Evolutionary conservation across 1,140 invertebrate species (phyloP), one percentile per base, ranked within the genome.

Genomic region (Araneus ventricosus): DNA sequence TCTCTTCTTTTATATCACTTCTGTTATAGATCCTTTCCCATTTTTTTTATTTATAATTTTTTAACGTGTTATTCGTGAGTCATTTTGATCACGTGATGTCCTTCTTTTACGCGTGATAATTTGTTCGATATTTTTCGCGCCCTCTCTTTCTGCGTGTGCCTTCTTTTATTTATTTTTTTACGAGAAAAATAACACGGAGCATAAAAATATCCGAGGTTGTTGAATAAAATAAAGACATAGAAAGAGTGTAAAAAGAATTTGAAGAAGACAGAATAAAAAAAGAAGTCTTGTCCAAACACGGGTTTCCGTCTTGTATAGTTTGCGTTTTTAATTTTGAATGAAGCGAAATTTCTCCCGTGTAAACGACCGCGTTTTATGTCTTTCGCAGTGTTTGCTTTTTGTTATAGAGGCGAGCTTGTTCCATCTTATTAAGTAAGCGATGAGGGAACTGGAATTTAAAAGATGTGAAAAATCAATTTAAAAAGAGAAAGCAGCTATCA

Each of bases 281-380:
- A 61, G 27, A 7, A 61, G 20, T 5, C 52, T 59, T 90, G 79
- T 82, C 52, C 57, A 90, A 90, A 82, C 52, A 90, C 5, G 34
- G 70, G 34, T 88, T 90, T 79, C 34, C 27, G 70, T 82, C 88
- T 90, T 61, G 70, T 41, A 90, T 63, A 90, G 52, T 90, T 90
- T 90, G 52, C 75, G 75, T 61, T 82, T 90, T 90, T 90, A 82
- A 80, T 90, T 90, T 82, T 82, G 17, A 59, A 79, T 79, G 88
- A 20, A 34, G 70, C n/a, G 59, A 63, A 63, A 86, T 67, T 45
- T 24, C 37, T 27, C 52, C 22, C 70, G 61, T 88, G 86, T 88
- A 88, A 88, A 88, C 86, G 86, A 88, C 59, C 22, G 61, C 7
- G 37, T 67, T 88, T 88, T 45, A 88, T 41, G 37, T 52, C 45